A percentile compares a stretch with the other conserved stretches of the same genome.
These are phyloP conservation scores for Sarcophaga variegata DNA, from an alignment of 2,888 invertebrate genomes.

Conservation along the genomic window DNA sequence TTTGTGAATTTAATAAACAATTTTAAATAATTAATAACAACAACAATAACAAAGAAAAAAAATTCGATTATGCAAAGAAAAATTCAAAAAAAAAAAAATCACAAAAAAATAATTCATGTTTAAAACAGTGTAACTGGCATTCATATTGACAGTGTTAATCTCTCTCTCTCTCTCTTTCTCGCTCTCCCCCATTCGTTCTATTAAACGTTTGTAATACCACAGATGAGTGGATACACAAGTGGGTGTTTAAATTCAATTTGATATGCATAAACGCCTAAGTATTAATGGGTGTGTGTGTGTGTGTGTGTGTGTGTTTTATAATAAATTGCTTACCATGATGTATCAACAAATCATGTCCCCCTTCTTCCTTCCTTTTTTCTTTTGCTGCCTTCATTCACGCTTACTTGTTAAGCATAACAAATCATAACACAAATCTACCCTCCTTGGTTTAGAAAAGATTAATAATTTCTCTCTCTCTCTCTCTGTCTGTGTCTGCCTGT, in stretches of 20 bases:
- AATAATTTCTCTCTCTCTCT: neutral
- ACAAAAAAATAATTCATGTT: neutral
- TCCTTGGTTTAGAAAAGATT: slow-evolving; percentile 21
- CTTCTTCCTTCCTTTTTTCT: neutral
- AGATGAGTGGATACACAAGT: slow-evolving; percentile 79
- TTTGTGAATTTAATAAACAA: too few species aligned
- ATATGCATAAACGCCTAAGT: slow-evolving; percentile 72
- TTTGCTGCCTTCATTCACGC: slow-evolving; percentile 8
- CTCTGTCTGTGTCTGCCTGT: neutral
- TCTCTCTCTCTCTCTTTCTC: neutral
- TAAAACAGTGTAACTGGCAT: neutral
- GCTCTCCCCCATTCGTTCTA: neutral
- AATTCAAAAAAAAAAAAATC: neutral
- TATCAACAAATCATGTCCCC: neutral
- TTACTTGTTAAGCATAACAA: slow-evolving; percentile 25
- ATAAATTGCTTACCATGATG: slow-evolving; percentile 63
- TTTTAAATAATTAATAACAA: too few species aligned
- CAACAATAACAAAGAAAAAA: too few species aligned
- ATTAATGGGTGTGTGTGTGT: neutral
- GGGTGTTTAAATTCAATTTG: slow-evolving; percentile 78
- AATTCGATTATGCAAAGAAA: too few species aligned
- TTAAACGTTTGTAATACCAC: slow-evolving; percentile 72
- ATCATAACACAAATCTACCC: slow-evolving; percentile 51
- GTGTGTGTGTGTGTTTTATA: slow-evolving; percentile 68
- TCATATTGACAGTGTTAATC: slow-evolving; percentile 58